Evolutionary conservation across 2,888 invertebrate genomes (phyloP).

Genomic region (Acheta domesticus): DNA sequence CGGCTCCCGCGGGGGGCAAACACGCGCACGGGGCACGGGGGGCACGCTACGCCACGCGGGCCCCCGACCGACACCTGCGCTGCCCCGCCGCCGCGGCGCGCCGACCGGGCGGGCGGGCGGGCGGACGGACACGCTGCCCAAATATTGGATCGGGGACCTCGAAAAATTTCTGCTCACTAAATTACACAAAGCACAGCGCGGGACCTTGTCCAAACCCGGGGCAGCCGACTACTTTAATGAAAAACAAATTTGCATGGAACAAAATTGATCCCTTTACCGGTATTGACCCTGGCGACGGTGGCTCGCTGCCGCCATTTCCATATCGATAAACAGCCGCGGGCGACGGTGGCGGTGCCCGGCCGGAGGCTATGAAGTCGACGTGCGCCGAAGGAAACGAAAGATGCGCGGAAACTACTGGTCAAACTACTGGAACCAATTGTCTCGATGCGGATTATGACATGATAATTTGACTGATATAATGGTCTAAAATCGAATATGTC

Average conservation of each 20-base stretch:
- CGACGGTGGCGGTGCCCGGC: not conserved
- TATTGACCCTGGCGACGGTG: not conserved
- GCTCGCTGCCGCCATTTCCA: not conserved
- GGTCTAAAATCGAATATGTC: no score
- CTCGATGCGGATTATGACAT: no score
- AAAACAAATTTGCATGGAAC: slow-evolving; percentile 11
- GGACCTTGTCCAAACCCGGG: slow-evolving; percentile 8
- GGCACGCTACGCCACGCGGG: not conserved
- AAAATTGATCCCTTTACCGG: slow-evolving; percentile 7
- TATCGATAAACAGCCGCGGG: slow-evolving; percentile 7
- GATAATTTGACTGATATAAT: no score
- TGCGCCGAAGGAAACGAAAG: no score
- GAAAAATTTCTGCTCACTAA: slow-evolving; percentile 18
- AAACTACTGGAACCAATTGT: no score
- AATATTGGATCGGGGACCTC: slow-evolving; percentile 18
- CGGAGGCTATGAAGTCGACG: no score
- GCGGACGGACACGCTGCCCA: not conserved
- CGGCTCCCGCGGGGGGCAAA: slow-evolving; percentile 4
- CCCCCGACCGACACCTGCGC: not conserved
- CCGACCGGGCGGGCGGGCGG: not conserved
- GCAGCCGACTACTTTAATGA: slow-evolving; percentile 18
- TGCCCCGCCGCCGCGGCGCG: not conserved
- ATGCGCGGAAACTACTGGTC: no score
- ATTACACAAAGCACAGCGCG: slow-evolving; percentile 9
- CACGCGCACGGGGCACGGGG: not conserved